Base-by-base conservation (phyloP, 2,888 invertebrate species). In the Clunio marinus region DNA sequence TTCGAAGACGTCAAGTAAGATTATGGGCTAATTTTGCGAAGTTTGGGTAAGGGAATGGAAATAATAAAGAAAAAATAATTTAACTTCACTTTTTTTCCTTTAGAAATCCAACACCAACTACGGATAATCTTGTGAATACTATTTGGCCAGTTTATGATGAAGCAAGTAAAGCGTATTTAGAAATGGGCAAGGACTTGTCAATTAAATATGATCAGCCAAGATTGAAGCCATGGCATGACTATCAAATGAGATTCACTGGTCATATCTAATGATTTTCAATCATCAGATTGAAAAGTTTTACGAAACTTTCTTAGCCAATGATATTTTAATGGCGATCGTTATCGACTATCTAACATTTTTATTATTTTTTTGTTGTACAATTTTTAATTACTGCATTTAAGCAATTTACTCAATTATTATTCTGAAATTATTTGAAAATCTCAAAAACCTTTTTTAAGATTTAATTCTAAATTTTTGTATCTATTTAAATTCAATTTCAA, bases 101-200 rank as follows among this genome's bases (percentile, higher is more conserved):
- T 74, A 81, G 81, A 35, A 78, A 80, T 71, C 81, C 81, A 35
- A 81, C 81, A 13, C 81, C 81, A 1, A 74, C 76, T 66, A 79
- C 80, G 69, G 76, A 77, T 8, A 71, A 79, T 25, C 73, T 81
- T 28, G 78, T 80, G 72, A 78, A 80, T 63, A 77, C 74, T 35
- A 80, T 81, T 80, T 80, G 81, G 70, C 78, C 78, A 13, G 78
- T 80, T 5, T 66, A 66, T 3, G 76, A 73, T 69, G 73, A 75
- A 59, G 74, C 78, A 15, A 78, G 75, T 70, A 72, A 81, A 35
- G 78, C 81, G 72, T 81, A 79, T 70, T 73, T 81, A n/a, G 77
- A 77, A 70, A 81, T 81, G 70, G 80, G 78, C 20, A 15, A 27
- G 13, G 66, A 66, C 15, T 24, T 66, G 24, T 15, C 3, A 8